phyloP scores from a whole-genome alignment of 2,888 invertebrate genomes.

The Cryptops parisi region DNA sequence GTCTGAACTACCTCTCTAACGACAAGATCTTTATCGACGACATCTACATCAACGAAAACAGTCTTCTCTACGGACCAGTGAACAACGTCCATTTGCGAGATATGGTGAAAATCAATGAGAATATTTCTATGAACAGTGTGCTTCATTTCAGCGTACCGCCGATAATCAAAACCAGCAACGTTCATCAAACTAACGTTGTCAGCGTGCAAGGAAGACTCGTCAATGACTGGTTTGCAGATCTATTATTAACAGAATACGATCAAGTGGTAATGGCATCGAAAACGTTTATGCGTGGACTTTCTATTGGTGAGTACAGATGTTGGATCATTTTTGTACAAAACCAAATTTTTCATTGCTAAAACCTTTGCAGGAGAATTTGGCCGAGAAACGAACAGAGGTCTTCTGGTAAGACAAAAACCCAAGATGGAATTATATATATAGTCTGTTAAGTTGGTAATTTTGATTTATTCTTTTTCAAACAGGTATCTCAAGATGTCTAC shows the following conservation, averaged over 20 bases:
- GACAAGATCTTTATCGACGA: neutral
- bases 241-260: neutral
- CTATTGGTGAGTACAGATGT: conserved; percentile 1
- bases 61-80: neutral
- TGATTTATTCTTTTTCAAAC: neutral
- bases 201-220: neutral
- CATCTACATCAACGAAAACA: neutral
- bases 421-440: neutral
- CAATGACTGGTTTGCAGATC: conserved; percentile 1
- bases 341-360: too few species aligned
- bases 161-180: too few species aligned
- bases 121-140: neutral
- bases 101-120: neutral
- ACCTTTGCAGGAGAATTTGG: too few species aligned
- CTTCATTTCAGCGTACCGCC: neutral
- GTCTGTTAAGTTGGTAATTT: neutral
- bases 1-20: neutral
- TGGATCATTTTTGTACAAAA: too few species aligned
- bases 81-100: conserved; percentile 2
- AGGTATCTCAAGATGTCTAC: neutral
- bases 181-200: neutral
- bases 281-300: neutral
- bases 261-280: conserved; percentile 1
- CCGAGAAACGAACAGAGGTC: too few species aligned
- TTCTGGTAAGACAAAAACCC: neutral